Conservation (phyloP, 2,797 vertebrate species). For the Merluccius polli region DNA sequence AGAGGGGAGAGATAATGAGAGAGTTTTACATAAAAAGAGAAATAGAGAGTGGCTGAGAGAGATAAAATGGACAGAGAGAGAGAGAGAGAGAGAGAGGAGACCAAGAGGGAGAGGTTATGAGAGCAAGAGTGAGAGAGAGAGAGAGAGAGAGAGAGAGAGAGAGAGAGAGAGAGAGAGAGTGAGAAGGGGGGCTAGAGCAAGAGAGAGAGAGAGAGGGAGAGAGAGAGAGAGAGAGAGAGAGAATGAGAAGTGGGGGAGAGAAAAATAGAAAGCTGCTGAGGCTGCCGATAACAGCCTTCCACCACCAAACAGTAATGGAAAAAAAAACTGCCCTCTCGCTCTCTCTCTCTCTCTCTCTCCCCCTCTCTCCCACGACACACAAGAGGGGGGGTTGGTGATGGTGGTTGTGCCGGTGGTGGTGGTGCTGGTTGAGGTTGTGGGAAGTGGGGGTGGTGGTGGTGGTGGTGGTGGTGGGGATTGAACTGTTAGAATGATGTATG, state of each 20-base stretch:
- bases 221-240: background rate
- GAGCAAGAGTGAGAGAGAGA: too few species aligned
- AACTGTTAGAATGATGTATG: constrained; percentile 71
- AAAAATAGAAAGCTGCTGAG: background rate
- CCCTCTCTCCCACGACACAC: constrained; percentile 50
- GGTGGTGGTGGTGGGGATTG: constrained; percentile 12
- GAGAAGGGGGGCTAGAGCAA: background rate
- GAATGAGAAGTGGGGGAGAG: background rate
- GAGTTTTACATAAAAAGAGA: background rate
- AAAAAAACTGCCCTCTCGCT: background rate
- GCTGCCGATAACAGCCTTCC: background rate
- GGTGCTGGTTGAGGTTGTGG: constrained; percentile 31
- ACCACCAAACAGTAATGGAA: background rate
- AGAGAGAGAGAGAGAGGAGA: too few species aligned
- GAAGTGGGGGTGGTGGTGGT: background rate
- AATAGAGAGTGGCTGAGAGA: background rate
- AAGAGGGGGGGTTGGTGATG: constrained; percentile 1
- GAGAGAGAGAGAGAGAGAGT: too few species aligned
- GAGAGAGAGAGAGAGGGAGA: background rate
- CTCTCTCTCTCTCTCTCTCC: background rate
- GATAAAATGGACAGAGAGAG: too few species aligned
- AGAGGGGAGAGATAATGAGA: background rate
- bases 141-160: too few species aligned
- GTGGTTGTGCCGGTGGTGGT: background rate
- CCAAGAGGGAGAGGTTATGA: too few species aligned